phyloP scores from a whole-genome alignment of 2,113 vertebrate species.

The Stomatorhinus ivindoensis region DNA sequence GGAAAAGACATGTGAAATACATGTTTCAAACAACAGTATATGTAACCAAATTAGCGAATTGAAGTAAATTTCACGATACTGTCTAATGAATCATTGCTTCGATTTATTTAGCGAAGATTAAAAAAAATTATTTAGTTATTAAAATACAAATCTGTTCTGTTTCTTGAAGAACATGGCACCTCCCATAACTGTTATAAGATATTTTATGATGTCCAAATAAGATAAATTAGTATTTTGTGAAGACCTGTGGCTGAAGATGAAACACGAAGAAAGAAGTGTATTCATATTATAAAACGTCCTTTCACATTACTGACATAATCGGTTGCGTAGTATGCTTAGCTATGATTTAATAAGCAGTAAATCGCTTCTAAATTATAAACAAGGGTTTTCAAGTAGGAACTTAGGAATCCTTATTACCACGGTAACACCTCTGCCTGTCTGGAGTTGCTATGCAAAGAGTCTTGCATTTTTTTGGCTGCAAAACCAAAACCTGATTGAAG shows the following conservation, averaged over 20 bases:
- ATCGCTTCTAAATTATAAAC: not conserved
- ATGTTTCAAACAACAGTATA: not conserved
- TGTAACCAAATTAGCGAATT: not conserved
- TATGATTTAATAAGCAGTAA: not conserved
- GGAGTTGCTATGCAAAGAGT: constrained; percentile 22
- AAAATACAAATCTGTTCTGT: not conserved
- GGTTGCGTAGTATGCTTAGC: not conserved
- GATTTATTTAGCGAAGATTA: not conserved
- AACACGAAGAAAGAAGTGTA: not conserved
- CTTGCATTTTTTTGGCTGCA: constrained; percentile 27
- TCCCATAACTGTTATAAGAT: not conserved
- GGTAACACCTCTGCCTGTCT: constrained; percentile 27
- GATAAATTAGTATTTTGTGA: not conserved
- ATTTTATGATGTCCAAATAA: not conserved
- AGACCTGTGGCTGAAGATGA: not conserved
- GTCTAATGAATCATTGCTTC: not conserved
- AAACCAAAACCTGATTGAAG: constrained; percentile 50
- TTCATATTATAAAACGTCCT: not conserved
- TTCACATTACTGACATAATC: not conserved
- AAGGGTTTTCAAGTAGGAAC: not conserved
- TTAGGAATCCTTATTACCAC: constrained; percentile 19
- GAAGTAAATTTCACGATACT: not conserved
- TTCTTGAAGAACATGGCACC: not conserved
- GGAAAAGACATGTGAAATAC: constrained; percentile 16
- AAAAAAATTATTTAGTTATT: not conserved